Conservation (phyloP, 37 sponge, comb jelly and placozoan genomes). For the Hormiphora californensis region DNA sequence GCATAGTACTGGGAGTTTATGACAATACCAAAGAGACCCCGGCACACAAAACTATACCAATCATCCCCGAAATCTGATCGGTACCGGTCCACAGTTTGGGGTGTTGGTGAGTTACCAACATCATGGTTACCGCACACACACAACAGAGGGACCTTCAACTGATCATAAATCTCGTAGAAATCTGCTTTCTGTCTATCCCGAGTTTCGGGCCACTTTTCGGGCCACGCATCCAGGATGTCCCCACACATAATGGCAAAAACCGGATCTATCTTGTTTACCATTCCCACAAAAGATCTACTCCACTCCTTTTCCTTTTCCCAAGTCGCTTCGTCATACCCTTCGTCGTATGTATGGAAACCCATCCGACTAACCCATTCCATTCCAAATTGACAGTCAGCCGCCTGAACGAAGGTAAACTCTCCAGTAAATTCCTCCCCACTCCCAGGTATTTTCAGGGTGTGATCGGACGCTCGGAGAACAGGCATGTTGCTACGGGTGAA, state of each 20-base stretch:
- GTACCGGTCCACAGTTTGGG: constrained; percentile 1
- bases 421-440: background rate
- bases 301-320: constrained; percentile 36
- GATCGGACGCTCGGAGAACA: background rate
- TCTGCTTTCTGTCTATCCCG: constrained; percentile 17
- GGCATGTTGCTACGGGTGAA: background rate
- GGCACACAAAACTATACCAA: constrained; percentile 41
- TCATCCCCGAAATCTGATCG: constrained; percentile 50
- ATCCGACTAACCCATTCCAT: constrained; percentile 6
- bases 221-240: constrained; percentile 51
- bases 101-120: constrained; percentile 39
- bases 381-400: constrained; percentile 47
- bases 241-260: constrained; percentile 50
- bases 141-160: background rate
- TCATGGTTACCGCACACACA: constrained; percentile 55
- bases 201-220: background rate
- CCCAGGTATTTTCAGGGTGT: background rate
- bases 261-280: constrained; percentile 47
- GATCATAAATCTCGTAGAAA: background rate
- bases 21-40: constrained; percentile 31
- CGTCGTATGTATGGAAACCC: background rate
- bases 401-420: constrained; percentile 33
- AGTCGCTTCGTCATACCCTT: constrained; percentile 3
- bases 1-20: constrained; percentile 51
- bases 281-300: background rate